Conservation (phyloP, 1,140 invertebrate genomes). For the Bombus difficillimus region DNA sequence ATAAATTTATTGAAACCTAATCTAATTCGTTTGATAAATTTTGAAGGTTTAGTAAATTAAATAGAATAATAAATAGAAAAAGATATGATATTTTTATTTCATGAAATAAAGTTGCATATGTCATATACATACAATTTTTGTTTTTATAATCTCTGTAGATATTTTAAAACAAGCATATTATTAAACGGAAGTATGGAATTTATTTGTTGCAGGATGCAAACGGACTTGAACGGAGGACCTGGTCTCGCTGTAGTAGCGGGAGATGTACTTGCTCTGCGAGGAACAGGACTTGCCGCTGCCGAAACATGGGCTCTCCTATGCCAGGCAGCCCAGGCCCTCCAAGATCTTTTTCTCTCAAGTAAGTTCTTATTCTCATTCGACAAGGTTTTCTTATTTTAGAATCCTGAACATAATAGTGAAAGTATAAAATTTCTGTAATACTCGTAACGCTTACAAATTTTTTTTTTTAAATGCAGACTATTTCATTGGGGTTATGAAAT, state of each 20-base stretch:
- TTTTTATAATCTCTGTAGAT: too few species aligned
- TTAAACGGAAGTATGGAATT: neutral
- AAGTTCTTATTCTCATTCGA: conserved; percentile 68
- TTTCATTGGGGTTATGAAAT: too few species aligned
- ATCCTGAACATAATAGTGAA: neutral
- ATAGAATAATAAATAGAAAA: too few species aligned
- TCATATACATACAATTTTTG: too few species aligned
- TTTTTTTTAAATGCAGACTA: too few species aligned
- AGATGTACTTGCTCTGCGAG: conserved; percentile 82
- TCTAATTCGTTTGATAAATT: too few species aligned
- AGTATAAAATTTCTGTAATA: too few species aligned
- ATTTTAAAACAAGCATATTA: neutral
- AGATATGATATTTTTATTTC: too few species aligned
- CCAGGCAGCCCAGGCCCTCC: conserved; percentile 85
- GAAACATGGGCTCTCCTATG: conserved; percentile 86
- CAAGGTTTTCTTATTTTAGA: neutral
- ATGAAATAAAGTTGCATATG: too few species aligned
- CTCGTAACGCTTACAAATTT: too few species aligned
- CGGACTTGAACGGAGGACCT: conserved; percentile 74
- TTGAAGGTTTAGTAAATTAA: too few species aligned
- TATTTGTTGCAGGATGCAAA: conserved; percentile 76
- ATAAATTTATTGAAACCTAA: too few species aligned
- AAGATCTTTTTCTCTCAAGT: conserved; percentile 86
- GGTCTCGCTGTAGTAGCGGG: conserved; percentile 80
- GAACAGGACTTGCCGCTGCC: conserved; percentile 82